Evolutionary conservation across 2,113 vertebrate genomes (phyloP).

Genomic region (Larimichthys crocea): DNA sequence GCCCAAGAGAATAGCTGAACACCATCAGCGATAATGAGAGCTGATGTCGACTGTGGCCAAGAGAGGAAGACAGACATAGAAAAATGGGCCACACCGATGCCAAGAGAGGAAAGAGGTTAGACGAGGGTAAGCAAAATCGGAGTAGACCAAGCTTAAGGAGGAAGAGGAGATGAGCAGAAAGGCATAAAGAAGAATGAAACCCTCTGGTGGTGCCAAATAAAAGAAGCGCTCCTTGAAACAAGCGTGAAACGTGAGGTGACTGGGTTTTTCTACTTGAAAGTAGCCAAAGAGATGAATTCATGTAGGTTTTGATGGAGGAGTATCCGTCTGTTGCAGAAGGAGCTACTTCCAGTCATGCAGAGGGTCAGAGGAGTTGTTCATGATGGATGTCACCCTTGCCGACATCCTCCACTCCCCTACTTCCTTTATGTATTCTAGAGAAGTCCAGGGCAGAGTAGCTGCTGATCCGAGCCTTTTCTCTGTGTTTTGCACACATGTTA

Average conservation of each 20-base stretch:
- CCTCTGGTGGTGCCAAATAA: background rate
- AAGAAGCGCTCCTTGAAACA: background rate
- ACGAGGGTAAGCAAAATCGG: constrained; percentile 15
- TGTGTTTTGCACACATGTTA: background rate
- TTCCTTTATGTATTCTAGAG: too few relatives aligned
- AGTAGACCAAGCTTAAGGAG: background rate
- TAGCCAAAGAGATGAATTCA: background rate
- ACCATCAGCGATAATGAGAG: constrained; percentile 34
- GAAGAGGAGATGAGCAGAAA: background rate
- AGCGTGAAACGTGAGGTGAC: background rate
- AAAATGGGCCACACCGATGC: constrained; percentile 47
- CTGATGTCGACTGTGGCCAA: constrained; percentile 22
- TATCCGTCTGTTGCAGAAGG: too few relatives aligned
- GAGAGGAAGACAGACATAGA: background rate
- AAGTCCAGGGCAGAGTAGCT: background rate
- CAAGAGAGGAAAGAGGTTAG: constrained; percentile 19
- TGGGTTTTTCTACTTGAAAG: too few relatives aligned
- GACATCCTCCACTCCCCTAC: too few relatives aligned
- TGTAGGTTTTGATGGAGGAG: too few relatives aligned
- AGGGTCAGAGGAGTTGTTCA: too few relatives aligned
- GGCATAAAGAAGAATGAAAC: constrained; percentile 10
- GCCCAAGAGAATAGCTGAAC: constrained; percentile 14
- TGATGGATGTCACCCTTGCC: too few relatives aligned
- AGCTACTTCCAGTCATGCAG: too few relatives aligned
- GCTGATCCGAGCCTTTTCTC: background rate